A percentile compares a stretch with the other conserved stretches of the same genome.
phyloP scores from a whole-genome alignment of 2,797 vertebrate genomes.

The Anolis apletophallus region DNA sequence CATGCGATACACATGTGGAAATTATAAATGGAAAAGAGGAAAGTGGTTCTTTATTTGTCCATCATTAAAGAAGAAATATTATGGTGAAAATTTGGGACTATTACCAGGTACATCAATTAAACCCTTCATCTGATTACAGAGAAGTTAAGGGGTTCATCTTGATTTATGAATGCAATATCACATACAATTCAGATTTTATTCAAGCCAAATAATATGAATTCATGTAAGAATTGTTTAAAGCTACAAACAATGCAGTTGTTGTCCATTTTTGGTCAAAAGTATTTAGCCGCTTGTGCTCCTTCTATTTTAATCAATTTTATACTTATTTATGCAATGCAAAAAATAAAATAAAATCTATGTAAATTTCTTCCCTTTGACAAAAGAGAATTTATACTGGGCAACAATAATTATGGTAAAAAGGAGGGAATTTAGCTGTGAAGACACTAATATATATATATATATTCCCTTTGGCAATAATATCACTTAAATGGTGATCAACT shows the following conservation, averaged over 20 bases:
- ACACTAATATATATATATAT: no score
- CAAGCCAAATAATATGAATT: neutral
- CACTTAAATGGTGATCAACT: neutral
- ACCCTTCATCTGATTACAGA: neutral
- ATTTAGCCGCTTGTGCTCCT: no score
- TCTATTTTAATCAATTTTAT: no score
- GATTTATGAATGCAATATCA: neutral
- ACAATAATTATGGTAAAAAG: neutral
- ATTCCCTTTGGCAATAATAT: neutral
- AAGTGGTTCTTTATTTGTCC: conserved; percentile 6
- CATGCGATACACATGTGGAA: fast-evolving
- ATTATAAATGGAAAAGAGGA: conserved; percentile 11
- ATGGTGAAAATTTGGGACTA: conserved; percentile 22
- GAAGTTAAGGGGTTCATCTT: conserved; percentile 18
- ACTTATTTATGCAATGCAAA: no score
- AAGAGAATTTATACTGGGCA: fast-evolving
- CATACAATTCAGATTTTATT: conserved; percentile 9
- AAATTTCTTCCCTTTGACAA: neutral
- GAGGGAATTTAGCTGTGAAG: neutral
- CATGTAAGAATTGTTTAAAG: neutral
- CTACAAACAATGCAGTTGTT: no score
- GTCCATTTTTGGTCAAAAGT: no score
- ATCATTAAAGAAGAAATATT: neutral
- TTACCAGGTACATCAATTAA: conserved; percentile 12
- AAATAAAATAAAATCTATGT: neutral